These are phyloP conservation scores for Leptodactylus fallax DNA, from an alignment of 2,797 vertebrate species.

Conservation along the genomic window DNA sequence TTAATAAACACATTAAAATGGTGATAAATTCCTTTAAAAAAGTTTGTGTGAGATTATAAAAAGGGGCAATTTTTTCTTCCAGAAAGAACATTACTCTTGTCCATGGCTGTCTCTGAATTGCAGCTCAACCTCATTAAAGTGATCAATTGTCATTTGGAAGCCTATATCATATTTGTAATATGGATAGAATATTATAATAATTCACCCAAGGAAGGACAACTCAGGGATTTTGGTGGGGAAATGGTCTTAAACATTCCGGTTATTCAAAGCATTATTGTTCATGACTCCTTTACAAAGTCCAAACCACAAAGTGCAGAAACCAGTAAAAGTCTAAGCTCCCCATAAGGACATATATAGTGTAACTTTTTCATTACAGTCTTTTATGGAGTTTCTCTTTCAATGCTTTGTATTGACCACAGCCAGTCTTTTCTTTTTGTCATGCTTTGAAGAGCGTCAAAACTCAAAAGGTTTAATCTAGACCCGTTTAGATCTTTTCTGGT, in stretches of 20 bases:
- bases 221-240: background rate
- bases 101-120: too few relatives aligned
- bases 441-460: slow-evolving; percentile 43
- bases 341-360: background rate
- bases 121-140: too few relatives aligned
- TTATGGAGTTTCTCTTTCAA: slow-evolving; percentile 16
- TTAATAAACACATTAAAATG: too few relatives aligned
- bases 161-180: too few relatives aligned
- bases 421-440: slow-evolving; percentile 44
- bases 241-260: background rate
- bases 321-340: background rate
- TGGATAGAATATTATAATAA: too few relatives aligned
- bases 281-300: background rate
- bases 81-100: too few relatives aligned
- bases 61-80: too few relatives aligned
- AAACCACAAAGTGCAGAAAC: background rate
- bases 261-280: background rate
- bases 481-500: slow-evolving; percentile 23
- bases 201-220: background rate
- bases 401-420: slow-evolving; percentile 2
- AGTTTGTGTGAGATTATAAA: too few relatives aligned
- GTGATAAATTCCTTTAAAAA: too few relatives aligned
- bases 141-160: too few relatives aligned
- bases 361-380: slow-evolving; percentile 11
- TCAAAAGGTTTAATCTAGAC: slow-evolving; percentile 47